Base-by-base conservation (phyloP, 2,113 vertebrate species). In the Dendrocopos noguchii region DNA sequence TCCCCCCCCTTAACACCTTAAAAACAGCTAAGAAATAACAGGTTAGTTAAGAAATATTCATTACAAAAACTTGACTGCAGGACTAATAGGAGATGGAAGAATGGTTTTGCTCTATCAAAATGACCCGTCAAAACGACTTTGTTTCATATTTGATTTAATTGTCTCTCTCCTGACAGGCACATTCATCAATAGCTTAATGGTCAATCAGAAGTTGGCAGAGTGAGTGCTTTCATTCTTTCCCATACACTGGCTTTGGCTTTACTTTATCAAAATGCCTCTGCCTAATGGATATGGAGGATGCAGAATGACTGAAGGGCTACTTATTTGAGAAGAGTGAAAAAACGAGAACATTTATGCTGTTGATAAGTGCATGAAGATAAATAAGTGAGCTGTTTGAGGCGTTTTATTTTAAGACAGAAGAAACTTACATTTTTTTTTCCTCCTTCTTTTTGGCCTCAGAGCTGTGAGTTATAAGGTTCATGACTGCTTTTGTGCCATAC, bases 61-160 rank as follows among this genome's bases (percentile, higher is more conserved):
- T 97, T 97, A 96, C 97, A 97, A 97, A 98, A 98, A 98, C 98
- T 97, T 98, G 98, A 98, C 98, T 98, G 97, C 98, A 98, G 97
- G 97, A 97, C 98, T 99, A 98, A 98, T 98, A 98, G 95, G 98
- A 98, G 98, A 98, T 98, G 98, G 98, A 98, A 98, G 98, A 99
- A 98, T 98, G 98, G 98, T 98, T 98, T 98, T 98, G 98, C 98
- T 98, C 98, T 98, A 98, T 99, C 98, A 99, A 98, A 98, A 99
- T 98, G 97, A 98, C 97, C 99, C 98, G 98, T 99, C 99, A 99
- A 97, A 99, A 98, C 97, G 98, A 99, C 99, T 99, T 99, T 99
- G 99, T 99, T 99, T 99, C 99, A 99, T 99, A 98, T 99, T 99
- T 99, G 99, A 99, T 99, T 99, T 99, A 99, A 99, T 99, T 99